A percentile compares a stretch with the other conserved stretches of the same genome.
phyloP scores from a whole-genome alignment of 2,888 invertebrate genomes.

The Eilema depressum region DNA sequence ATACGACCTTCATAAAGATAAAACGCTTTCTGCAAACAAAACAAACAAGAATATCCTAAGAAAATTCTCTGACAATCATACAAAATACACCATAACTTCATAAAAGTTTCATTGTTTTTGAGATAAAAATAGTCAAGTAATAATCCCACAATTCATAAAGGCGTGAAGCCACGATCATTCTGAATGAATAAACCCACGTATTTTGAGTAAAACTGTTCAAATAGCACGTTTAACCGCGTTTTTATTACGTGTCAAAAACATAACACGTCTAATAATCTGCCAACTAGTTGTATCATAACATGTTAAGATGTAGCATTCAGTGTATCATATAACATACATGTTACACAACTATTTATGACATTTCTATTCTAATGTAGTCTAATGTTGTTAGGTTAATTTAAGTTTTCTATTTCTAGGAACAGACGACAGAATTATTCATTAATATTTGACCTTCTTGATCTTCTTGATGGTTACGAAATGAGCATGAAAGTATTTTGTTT shows the following conservation, averaged over 20 bases:
- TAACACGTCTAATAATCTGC: constrained; percentile 52
- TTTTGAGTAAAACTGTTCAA: constrained; percentile 39
- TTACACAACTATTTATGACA: constrained; percentile 35
- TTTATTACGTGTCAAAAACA: constrained; percentile 64
- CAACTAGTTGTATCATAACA: constrained; percentile 45
- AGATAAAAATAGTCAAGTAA: constrained; percentile 26
- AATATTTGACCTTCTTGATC: constrained; percentile 19
- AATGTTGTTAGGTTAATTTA: constrained; percentile 31
- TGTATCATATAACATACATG: constrained; percentile 37
- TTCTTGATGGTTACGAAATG: constrained; percentile 22
- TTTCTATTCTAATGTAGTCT: constrained; percentile 41
- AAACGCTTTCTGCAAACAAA: constrained; percentile 24
- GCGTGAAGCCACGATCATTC: constrained; percentile 16
- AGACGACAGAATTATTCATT: constrained; percentile 17
- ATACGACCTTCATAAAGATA: background rate
- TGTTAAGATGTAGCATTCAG: constrained; percentile 35
- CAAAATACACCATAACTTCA: constrained; percentile 23
- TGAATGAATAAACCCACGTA: constrained; percentile 53
- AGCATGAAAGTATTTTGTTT: constrained; percentile 25
- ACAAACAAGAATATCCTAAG: constrained; percentile 27
- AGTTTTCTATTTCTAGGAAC: constrained; percentile 32
- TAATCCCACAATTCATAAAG: constrained; percentile 29
- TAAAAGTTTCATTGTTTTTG: constrained; percentile 40
- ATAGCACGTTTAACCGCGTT: constrained; percentile 41
- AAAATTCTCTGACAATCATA: constrained; percentile 32